Conservation (phyloP, 2,797 vertebrate genomes). For the Sebastes miniatus region DNA sequence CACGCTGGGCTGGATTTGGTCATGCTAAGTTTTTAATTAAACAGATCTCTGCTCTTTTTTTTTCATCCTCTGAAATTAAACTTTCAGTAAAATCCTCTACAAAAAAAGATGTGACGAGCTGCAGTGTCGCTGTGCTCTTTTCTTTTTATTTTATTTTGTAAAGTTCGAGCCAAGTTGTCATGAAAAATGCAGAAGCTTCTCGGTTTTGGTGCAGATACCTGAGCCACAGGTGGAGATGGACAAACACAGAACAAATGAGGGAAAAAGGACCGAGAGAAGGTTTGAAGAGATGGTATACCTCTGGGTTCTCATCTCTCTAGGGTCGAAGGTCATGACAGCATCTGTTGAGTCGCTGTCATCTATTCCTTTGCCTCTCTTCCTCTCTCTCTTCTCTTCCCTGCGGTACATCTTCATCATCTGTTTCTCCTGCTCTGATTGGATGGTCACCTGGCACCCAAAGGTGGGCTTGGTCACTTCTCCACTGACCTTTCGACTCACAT, state of each 20-base stretch:
- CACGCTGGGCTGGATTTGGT: slow-evolving; percentile 73
- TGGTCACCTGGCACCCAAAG: slow-evolving; percentile 95
- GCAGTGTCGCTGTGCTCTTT: neutral
- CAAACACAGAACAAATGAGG: neutral
- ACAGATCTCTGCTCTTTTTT: slow-evolving; percentile 80
- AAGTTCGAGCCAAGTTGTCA: slow-evolving; percentile 42
- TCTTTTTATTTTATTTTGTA: neutral
- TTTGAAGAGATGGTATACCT: slow-evolving; percentile 79
- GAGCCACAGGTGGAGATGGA: neutral
- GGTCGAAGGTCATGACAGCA: slow-evolving; percentile 86
- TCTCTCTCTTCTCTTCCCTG: slow-evolving; percentile 92
- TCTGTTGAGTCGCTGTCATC: slow-evolving; percentile 88
- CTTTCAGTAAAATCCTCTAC: slow-evolving; percentile 69
- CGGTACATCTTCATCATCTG: slow-evolving; percentile 92
- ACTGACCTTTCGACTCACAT: slow-evolving; percentile 79
- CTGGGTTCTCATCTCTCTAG: slow-evolving; percentile 90
- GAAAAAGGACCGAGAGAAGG: neutral
- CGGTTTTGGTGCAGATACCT: slow-evolving; percentile 24
- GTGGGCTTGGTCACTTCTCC: slow-evolving; percentile 85
- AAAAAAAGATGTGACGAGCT: neutral
- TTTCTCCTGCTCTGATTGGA: slow-evolving; percentile 96
- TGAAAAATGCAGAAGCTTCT: slow-evolving; percentile 59
- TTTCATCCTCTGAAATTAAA: slow-evolving; percentile 77
- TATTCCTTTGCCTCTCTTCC: slow-evolving; percentile 87
- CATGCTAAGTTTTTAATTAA: slow-evolving; percentile 85